These are phyloP conservation scores for Xiphorhynchus erythropygius DNA, from an alignment of 2,797 vertebrate genomes.

Conservation along the genomic window DNA sequence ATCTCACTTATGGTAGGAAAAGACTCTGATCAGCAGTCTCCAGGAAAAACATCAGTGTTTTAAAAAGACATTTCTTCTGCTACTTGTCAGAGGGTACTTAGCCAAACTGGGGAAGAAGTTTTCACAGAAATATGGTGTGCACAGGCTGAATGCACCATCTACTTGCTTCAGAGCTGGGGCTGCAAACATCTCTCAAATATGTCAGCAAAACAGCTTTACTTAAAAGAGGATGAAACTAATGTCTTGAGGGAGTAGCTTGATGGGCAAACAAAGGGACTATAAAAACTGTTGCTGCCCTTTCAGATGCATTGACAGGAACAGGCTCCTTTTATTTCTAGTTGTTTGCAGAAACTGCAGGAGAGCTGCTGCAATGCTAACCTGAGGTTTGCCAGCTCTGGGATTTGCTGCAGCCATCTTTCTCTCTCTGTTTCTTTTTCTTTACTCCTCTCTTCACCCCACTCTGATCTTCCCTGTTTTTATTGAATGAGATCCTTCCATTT, in stretches of 20 bases:
- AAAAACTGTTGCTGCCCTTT: not conserved
- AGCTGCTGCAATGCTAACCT: not conserved
- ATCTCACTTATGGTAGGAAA: not conserved
- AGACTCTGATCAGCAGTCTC: not conserved
- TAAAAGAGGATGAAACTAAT: not conserved
- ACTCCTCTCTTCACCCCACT: not conserved
- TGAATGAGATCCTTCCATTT: not conserved
- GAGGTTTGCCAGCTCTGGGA: not conserved
- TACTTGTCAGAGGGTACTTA: not conserved
- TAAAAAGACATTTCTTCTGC: not conserved
- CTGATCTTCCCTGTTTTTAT: not conserved
- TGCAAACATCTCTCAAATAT: not conserved
- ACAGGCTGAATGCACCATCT: not conserved
- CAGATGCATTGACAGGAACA: fast-evolving
- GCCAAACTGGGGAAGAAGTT: not conserved
- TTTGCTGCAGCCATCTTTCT: fast-evolving
- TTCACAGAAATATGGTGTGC: not conserved
- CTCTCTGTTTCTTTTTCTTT: not conserved
- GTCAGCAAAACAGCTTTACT: not conserved
- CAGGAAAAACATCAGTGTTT: not conserved
- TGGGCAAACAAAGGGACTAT: not conserved
- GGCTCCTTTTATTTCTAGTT: not conserved
- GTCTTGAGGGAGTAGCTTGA: not conserved
- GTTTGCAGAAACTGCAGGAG: not conserved
- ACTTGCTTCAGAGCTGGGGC: not conserved